Evolutionary conservation across 1,140 invertebrate genomes (phyloP).

Genomic region (Calephelis virginiensis): DNA sequence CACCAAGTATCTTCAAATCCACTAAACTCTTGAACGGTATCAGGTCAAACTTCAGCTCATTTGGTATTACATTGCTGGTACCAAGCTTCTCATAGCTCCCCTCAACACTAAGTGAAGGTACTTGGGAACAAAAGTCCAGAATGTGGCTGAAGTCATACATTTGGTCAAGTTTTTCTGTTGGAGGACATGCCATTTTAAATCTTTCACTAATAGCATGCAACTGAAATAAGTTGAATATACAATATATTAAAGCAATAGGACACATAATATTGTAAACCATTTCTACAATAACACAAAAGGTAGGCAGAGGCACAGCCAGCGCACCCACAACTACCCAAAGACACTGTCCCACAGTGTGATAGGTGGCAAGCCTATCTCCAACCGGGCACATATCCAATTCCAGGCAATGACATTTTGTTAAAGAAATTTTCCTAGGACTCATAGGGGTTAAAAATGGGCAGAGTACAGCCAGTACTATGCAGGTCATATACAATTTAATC

Average conservation of each 20-base stretch:
- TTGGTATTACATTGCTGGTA: slow-evolving; percentile 90
- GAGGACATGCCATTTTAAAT: slow-evolving; percentile 90
- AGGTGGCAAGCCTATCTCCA: no score
- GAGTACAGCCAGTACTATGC: no score
- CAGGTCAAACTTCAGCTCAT: slow-evolving; percentile 88
- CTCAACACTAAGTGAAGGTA: slow-evolving; percentile 83
- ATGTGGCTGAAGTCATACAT: slow-evolving; percentile 93
- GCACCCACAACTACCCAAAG: no score
- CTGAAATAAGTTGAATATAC: slow-evolving; percentile 75
- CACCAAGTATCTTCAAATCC: slow-evolving; percentile 80
- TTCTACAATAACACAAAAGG: no score
- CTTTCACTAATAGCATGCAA: slow-evolving; percentile 92
- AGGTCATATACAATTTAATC: no score
- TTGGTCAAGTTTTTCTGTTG: slow-evolving; percentile 82
- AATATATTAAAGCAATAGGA: slow-evolving; percentile 20
- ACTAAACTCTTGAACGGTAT: slow-evolving; percentile 87
- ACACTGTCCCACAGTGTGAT: no score
- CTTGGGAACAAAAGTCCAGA: slow-evolving; percentile 90
- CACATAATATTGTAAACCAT: not conserved
- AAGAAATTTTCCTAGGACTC: no score
- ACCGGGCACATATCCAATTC: no score
- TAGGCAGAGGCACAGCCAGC: no score
- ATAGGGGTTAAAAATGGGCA: no score
- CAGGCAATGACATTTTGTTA: no score
- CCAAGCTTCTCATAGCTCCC: slow-evolving; percentile 82